These are phyloP conservation scores for Orchesella flavescens DNA, from an alignment of 2,888 invertebrate species.

Conservation along the genomic window DNA sequence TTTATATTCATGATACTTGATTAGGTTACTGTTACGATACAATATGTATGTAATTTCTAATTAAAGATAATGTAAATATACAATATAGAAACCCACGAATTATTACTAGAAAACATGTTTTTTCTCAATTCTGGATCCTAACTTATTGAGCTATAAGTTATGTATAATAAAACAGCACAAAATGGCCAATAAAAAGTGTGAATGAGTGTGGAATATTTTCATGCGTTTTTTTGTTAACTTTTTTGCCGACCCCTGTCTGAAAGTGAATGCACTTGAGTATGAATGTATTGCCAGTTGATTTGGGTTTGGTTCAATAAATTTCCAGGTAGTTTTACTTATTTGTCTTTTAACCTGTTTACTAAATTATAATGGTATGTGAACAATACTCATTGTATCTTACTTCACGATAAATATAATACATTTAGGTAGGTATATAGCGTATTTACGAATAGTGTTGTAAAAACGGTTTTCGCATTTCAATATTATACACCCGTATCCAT, in stretches of 20 bases:
- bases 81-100: neutral
- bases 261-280: too few relatives aligned
- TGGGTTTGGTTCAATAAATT: constrained; percentile 13
- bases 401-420: neutral
- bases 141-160: neutral
- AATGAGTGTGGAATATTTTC: too few relatives aligned
- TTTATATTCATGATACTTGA: constrained; percentile 20
- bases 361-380: constrained; percentile 34
- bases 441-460: constrained; percentile 17
- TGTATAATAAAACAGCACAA: too few relatives aligned
- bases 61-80: neutral
- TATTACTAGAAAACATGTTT: neutral
- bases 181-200: too few relatives aligned
- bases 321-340: constrained; percentile 3
- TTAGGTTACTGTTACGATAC: neutral
- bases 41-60: neutral
- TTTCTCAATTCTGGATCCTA: neutral
- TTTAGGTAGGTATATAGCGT: constrained; percentile 1
- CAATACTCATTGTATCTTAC: constrained; percentile 46
- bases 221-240: too few relatives aligned
- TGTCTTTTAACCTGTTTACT: neutral
- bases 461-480: constrained; percentile 53
- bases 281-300: neutral
- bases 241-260: too few relatives aligned
- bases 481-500: neutral